phyloP scores from a whole-genome alignment of 2,888 invertebrate genomes.

The Cerastis rubricosa region DNA sequence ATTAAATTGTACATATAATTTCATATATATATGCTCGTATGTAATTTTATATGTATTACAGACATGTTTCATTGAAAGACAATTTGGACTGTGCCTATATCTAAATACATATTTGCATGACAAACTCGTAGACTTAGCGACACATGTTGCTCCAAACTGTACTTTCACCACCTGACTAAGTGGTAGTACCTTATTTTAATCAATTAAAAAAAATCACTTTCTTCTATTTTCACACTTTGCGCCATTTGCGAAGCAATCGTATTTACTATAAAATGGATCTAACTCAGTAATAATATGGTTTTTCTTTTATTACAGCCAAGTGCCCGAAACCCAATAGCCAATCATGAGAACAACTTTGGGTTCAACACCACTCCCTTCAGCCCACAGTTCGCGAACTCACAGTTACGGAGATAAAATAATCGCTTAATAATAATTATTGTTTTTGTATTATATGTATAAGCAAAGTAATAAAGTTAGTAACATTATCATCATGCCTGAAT shows the following conservation, averaged over 20 bases:
- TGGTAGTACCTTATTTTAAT: not conserved
- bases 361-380: constrained; percentile 82
- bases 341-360: constrained; percentile 83
- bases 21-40: no score
- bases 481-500: not conserved
- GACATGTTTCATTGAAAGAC: no score
- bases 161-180: not conserved
- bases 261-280: not conserved
- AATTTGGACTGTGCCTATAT: no score
- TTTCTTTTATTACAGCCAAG: constrained; percentile 36
- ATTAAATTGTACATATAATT: no score
- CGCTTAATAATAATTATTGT: not conserved
- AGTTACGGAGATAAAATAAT: constrained; percentile 62
- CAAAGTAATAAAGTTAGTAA: constrained; percentile 1
- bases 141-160: no score
- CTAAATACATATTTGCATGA: no score
- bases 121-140: no score
- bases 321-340: constrained; percentile 64
- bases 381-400: constrained; percentile 76
- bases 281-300: not conserved
- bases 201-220: not conserved
- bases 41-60: no score
- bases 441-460: not conserved
- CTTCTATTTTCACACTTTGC: not conserved
- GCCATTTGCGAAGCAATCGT: no score